Percentiles rank a stretch among this genome's conserved stretches.
Conservation (phyloP, 2,113 vertebrate genomes). For the Cairina moschata region DNA sequence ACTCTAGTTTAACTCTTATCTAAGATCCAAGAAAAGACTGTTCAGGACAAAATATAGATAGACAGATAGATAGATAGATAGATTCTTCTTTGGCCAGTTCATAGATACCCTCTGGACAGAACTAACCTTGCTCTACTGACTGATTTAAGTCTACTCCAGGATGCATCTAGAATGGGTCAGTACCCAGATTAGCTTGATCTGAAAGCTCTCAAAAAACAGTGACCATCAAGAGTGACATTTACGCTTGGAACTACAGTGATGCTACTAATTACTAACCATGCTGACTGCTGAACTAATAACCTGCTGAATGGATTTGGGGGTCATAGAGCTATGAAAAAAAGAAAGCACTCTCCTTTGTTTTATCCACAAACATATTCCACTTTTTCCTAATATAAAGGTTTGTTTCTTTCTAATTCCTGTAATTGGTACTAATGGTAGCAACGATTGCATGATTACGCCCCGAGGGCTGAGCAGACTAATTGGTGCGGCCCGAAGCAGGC, state of each 20-base stretch:
- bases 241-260: not conserved
- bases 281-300: not conserved
- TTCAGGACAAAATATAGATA: not conserved
- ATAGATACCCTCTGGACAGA: not conserved
- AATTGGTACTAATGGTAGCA: not conserved
- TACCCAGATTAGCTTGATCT: not conserved
- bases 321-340: not conserved
- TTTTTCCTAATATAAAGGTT: not conserved
- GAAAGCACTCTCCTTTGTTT: constrained; percentile 4
- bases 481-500: not conserved
- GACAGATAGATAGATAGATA: too few species aligned
- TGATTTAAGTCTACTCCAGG: not conserved
- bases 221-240: not conserved
- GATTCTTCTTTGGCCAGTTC: not conserved
- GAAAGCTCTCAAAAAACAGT: not conserved
- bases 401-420: not conserved
- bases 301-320: not conserved
- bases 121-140: not conserved
- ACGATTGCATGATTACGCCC: not conserved
- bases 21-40: not conserved
- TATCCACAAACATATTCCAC: not conserved
- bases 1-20: not conserved
- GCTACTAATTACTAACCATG: not conserved
- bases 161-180: not conserved
- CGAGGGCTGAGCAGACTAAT: constrained; percentile 12